Conservation (phyloP, 2,113 vertebrate genomes). For the Cygnus atratus region DNA sequence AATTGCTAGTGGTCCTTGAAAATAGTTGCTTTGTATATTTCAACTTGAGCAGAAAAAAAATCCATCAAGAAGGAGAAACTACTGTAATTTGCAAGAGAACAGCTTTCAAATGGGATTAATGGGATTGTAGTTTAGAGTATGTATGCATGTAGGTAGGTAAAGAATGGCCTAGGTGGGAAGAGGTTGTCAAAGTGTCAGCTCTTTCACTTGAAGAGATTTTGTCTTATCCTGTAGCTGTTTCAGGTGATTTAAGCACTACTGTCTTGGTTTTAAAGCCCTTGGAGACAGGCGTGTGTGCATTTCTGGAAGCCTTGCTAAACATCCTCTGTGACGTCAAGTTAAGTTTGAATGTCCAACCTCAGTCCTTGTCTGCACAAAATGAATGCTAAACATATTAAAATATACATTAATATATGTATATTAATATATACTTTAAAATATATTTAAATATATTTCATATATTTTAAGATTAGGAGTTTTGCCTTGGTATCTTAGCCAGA, state of each 20-base stretch:
- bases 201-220: background rate
- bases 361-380: background rate
- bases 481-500: background rate
- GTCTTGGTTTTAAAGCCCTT: background rate
- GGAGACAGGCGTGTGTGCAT: fast-evolving
- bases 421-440: background rate
- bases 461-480: background rate
- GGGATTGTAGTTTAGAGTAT: background rate
- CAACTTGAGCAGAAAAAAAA: background rate
- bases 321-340: background rate
- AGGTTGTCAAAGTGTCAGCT: background rate
- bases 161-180: background rate
- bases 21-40: background rate
- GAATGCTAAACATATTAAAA: background rate
- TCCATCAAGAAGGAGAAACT: background rate
- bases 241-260: background rate
- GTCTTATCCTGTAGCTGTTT: background rate
- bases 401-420: no score
- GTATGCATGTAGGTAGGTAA: background rate
- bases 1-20: background rate
- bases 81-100: background rate
- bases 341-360: background rate
- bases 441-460: background rate
- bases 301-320: background rate
- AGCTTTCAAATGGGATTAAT: background rate